phyloP scores from a whole-genome alignment of 2,113 vertebrate species.

The Ploceus nigricollis region DNA sequence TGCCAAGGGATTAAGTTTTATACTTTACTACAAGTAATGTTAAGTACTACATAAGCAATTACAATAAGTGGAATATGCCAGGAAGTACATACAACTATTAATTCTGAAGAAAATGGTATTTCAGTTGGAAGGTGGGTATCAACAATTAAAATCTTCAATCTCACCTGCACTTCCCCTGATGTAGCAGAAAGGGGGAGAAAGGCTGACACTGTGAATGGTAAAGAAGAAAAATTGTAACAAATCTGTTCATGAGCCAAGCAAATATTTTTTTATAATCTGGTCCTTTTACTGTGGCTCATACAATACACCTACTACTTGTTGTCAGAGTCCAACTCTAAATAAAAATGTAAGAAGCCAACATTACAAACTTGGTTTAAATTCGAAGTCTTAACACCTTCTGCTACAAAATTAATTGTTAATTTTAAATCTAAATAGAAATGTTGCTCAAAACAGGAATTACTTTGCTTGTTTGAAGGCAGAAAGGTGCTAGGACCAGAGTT shows the following conservation, averaged over 20 bases:
- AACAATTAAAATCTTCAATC: background rate
- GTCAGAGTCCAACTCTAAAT: background rate
- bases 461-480: background rate
- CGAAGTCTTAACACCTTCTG: background rate
- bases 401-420: background rate
- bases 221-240: background rate
- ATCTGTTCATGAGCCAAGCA: background rate
- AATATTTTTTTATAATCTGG: background rate
- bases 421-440: background rate
- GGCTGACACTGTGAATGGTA: rapidly evolving
- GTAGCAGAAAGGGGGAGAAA: background rate
- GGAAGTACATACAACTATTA: background rate
- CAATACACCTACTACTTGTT: background rate
- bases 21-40: background rate
- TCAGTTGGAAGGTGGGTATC: background rate
- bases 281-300: background rate
- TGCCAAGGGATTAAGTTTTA: background rate
- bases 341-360: background rate
- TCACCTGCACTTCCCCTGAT: background rate
- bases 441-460: background rate
- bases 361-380: rapidly evolving
- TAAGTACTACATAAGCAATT: background rate
- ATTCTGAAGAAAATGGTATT: background rate
- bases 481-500: background rate
- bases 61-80: background rate